These are phyloP conservation scores for Pristionchus fissidentatus DNA, from an alignment of 2,888 invertebrate species.

Conservation along the genomic window DNA sequence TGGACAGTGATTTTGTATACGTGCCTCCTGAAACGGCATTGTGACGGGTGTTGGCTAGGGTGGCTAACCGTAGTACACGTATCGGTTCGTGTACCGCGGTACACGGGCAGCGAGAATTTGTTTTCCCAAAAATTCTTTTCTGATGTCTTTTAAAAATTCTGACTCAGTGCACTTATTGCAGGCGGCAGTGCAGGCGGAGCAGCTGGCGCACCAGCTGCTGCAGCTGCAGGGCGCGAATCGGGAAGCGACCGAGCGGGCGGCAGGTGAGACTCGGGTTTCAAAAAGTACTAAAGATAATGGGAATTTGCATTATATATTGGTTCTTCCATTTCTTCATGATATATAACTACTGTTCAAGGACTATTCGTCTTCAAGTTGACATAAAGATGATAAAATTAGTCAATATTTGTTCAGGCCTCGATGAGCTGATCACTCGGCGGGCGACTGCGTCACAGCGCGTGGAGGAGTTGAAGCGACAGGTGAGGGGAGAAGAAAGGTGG, in stretches of 20 bases:
- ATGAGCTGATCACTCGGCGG: constrained; percentile 63
- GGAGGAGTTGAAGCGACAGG: constrained; percentile 56
- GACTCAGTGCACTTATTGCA: too few species aligned
- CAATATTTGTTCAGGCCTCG: constrained; percentile 57
- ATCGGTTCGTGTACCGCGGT: too few species aligned
- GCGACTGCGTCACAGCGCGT: constrained; percentile 56
- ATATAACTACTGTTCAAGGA: too few species aligned
- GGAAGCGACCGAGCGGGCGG: constrained; percentile 54
- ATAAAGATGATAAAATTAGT: not conserved
- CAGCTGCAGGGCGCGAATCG: constrained; percentile 70
- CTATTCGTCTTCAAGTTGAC: too few species aligned
- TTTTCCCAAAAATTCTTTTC: not conserved
- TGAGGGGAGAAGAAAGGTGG: constrained; percentile 12
- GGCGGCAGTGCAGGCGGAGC: constrained; percentile 73
- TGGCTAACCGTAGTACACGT: too few species aligned
- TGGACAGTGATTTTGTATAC: too few species aligned
- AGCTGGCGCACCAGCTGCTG: constrained; percentile 71
- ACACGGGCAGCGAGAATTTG: not conserved
- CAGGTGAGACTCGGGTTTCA: too few species aligned
- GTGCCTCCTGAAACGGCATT: too few species aligned
- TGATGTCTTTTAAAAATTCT: not conserved
- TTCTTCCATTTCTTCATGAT: too few species aligned
- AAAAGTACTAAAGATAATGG: too few species aligned
- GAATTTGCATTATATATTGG: too few species aligned
- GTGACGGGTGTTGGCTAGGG: too few species aligned